Percentiles rank a stretch among this genome's conserved stretches.
phyloP scores from a whole-genome alignment of 2,888 invertebrate species.

The Cartodere bifasciata region DNA sequence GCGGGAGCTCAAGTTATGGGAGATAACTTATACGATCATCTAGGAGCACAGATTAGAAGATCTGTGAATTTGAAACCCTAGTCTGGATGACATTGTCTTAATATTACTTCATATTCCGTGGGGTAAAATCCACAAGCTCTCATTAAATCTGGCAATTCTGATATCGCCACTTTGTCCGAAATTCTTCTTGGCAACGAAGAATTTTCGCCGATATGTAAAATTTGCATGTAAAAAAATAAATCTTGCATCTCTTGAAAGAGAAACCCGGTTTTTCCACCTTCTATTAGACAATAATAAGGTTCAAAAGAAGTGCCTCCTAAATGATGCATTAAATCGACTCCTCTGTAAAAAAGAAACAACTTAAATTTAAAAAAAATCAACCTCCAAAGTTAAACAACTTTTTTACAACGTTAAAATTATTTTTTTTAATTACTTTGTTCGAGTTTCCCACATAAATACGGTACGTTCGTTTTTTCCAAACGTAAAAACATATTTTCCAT shows the following conservation, averaged over 20 bases:
- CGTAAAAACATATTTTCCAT: slow-evolving; percentile 42
- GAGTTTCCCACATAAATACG: slow-evolving; percentile 46
- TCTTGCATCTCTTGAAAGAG: slow-evolving; percentile 59
- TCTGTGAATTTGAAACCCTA: too few species aligned
- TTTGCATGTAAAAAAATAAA: slow-evolving; percentile 65
- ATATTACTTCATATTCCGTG: slow-evolving; percentile 59
- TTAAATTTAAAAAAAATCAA: too few species aligned
- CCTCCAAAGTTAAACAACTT: background rate
- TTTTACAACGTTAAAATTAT: background rate
- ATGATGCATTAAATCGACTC: slow-evolving; percentile 38
- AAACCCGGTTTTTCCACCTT: slow-evolving; percentile 58
- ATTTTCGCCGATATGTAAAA: slow-evolving; percentile 57
- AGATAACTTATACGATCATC: too few species aligned
- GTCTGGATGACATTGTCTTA: too few species aligned
- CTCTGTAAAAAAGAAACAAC: too few species aligned
- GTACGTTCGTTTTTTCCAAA: slow-evolving; percentile 40
- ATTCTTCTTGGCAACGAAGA: slow-evolving; percentile 47
- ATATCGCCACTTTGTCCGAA: slow-evolving; percentile 46
- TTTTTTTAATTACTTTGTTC: slow-evolving; percentile 32
- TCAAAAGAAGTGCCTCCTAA: slow-evolving; percentile 45
- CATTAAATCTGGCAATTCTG: slow-evolving; percentile 60
- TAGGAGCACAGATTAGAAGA: too few species aligned
- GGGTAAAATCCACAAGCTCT: slow-evolving; percentile 64
- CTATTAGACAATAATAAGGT: slow-evolving; percentile 59
- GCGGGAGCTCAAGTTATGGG: too few species aligned